These are phyloP conservation scores for Pempheris klunzingeri DNA, from an alignment of 2,797 vertebrate genomes.

Conservation along the genomic window DNA sequence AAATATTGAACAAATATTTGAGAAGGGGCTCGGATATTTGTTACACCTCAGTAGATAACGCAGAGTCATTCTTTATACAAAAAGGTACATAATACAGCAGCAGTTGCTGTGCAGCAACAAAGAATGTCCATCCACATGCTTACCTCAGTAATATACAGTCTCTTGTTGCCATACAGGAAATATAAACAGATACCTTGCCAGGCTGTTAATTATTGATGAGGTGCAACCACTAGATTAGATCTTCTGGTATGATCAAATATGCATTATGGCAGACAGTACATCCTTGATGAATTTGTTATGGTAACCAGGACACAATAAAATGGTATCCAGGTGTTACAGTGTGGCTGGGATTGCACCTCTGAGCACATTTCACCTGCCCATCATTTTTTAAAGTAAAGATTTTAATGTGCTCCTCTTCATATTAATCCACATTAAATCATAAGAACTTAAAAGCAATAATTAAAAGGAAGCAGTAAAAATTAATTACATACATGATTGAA, in stretches of 20 bases:
- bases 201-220: conserved; percentile 59
- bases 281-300: conserved; percentile 52
- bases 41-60: conserved; percentile 21
- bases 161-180: conserved; percentile 41
- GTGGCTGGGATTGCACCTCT: conserved; percentile 19
- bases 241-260: conserved; percentile 61
- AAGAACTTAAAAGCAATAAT: conserved; percentile 46
- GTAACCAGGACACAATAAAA: conserved; percentile 56
- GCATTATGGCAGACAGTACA: conserved; percentile 45
- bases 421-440: conserved; percentile 36
- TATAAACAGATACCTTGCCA: conserved; percentile 50
- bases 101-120: conserved; percentile 14
- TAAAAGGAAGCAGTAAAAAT: conserved; percentile 50
- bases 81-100: conserved; percentile 6
- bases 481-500: conserved; percentile 48
- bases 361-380: conserved; percentile 36
- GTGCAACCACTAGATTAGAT: conserved; percentile 44
- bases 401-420: conserved; percentile 5
- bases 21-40: conserved; percentile 26
- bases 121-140: conserved; percentile 7
- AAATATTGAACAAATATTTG: conserved; percentile 63
- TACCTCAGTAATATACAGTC: conserved; percentile 9
- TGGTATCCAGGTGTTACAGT: conserved; percentile 55
- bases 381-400: conserved; percentile 18
- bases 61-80: neutral